A percentile compares a stretch with the other conserved stretches of the same genome.
phyloP scores from a whole-genome alignment of 2,888 invertebrate genomes.

The Chaetoderma sp. region DNA sequence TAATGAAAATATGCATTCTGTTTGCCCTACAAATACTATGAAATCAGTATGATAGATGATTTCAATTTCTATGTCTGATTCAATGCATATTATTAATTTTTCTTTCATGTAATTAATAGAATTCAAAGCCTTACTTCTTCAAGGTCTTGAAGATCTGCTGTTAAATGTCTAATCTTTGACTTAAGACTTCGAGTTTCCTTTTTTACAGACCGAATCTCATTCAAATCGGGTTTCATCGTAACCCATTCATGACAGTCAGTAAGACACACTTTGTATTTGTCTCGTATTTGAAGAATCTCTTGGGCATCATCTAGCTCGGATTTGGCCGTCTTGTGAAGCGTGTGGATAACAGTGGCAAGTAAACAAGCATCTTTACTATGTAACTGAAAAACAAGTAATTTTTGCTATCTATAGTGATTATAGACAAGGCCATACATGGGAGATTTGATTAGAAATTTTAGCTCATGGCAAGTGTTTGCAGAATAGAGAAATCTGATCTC shows the following conservation, averaged over 20 bases:
- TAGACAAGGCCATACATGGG: not conserved
- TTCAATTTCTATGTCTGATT: too few species aligned
- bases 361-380: constrained; percentile 46
- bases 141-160: constrained; percentile 60
- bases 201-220: constrained; percentile 45
- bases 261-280: constrained; percentile 45
- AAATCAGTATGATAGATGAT: too few species aligned
- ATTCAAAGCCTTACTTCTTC: constrained; percentile 50
- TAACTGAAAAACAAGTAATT: constrained; percentile 41
- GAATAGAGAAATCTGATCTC: too few species aligned
- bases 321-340: constrained; percentile 46
- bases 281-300: constrained; percentile 40
- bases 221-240: constrained; percentile 43
- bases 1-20: too few species aligned
- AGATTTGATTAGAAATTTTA: not conserved
- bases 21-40: too few species aligned
- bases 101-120: not conserved
- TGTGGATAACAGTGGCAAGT: constrained; percentile 49
- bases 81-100: too few species aligned
- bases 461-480: not conserved
- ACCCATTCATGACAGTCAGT: constrained; percentile 56
- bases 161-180: constrained; percentile 58
- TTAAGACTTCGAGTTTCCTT: constrained; percentile 50
- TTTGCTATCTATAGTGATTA: too few species aligned
- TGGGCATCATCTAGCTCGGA: constrained; percentile 46